Evolutionary conservation across 1,140 invertebrate genomes (phyloP).

Genomic region (Camponotus pennsylvanicus): DNA sequence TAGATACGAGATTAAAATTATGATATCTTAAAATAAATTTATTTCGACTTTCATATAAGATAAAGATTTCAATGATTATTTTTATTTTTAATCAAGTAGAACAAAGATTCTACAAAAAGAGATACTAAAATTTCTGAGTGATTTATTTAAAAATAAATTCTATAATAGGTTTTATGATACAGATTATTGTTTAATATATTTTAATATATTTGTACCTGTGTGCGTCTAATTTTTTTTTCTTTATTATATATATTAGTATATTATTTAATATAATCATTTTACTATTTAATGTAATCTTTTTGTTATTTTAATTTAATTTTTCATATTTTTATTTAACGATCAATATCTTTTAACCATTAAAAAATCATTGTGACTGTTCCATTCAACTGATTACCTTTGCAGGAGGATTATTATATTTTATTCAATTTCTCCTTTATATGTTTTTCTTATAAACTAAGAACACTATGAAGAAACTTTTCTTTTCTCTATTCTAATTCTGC

Average conservation of each 20-base stretch:
- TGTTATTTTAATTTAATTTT: not conserved
- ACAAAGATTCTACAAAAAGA: not conserved
- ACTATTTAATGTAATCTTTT: not conserved
- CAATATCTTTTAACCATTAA: not conserved
- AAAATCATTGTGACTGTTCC: not conserved
- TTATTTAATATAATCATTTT: too few species aligned
- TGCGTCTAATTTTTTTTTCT: not conserved
- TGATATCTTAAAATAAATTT: not conserved
- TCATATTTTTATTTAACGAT: not conserved
- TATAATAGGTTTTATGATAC: too few species aligned
- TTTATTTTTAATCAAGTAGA: not conserved
- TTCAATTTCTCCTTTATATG: not conserved
- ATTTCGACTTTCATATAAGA: not conserved
- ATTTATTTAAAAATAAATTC: too few species aligned
- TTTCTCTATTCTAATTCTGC: not conserved
- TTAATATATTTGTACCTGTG: too few species aligned
- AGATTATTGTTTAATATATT: too few species aligned
- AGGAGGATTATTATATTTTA: not conserved
- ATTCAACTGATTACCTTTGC: not conserved
- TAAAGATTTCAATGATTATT: not conserved
- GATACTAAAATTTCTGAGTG: too few species aligned
- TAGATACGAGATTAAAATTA: not conserved
- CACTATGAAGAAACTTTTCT: slow-evolving; percentile 2
- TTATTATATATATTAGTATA: not conserved
- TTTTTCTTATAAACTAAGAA: not conserved